Evolutionary conservation across 2,888 invertebrate genomes (phyloP), one percentile per base, ranked within the genome.

Genomic region (Agelastica alni): DNA sequence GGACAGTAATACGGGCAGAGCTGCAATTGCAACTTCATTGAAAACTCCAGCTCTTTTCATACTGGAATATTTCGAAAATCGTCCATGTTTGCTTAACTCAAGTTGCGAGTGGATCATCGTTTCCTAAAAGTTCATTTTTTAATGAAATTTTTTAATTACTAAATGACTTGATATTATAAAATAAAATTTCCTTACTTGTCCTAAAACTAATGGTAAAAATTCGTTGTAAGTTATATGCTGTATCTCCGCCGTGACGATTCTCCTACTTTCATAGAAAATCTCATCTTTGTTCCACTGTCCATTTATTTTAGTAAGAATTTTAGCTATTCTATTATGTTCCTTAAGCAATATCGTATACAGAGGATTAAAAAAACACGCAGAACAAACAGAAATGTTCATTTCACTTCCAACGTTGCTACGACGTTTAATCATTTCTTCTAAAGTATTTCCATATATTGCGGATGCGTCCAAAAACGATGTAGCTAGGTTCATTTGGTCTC

Each of bases 181-280:
- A 14, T 12, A 18, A 10, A 13, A 6, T 22, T 57, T n/a, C n/a
- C 76, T 79, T 75, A 87, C 87, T 80, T 88, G 82, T 55, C 90
- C 91, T 41, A 93, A 74, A 7, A 92, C 79, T 49, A 87, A 85
- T 0, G 91, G 91, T 53, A 92, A 77, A 75, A 89, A 93, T 72
- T 93, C 93, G 66, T 88, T 89, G 72, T 86, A 87, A 0, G 93
- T 93, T 51, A 93, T 87, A 67, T 92, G 92, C 62, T 93, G 93
- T 31, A 93, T 85, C 72, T 90, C 82, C 0, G 91, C 90, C 0
- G 87, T 85, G 6, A 92, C 81, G 7, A 89, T 85, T 42, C 90
- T 80, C 44, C 88, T 82, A 2, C 89, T 82, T 73, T 93, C 92
- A 61, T 88, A 77, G 73, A 89, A 93, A 10, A 92, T 71, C 1